These are phyloP conservation scores for Melanotaenia boesemani DNA, from an alignment of 2,797 vertebrate genomes.

Conservation along the genomic window DNA sequence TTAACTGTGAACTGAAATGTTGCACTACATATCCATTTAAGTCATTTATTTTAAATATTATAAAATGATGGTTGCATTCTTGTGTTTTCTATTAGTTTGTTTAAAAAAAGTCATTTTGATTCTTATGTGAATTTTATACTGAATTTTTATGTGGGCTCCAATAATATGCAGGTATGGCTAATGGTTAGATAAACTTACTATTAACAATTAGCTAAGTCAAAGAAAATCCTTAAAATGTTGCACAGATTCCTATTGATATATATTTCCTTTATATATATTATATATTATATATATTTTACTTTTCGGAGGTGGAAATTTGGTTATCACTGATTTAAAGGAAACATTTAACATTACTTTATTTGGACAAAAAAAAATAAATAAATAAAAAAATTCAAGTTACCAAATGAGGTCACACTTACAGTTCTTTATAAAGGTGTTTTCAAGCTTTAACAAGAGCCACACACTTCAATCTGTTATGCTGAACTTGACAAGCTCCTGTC, in stretches of 20 bases:
- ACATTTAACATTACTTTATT: neutral
- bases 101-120: neutral
- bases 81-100: neutral
- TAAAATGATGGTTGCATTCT: neutral
- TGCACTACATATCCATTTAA: neutral
- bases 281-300: neutral
- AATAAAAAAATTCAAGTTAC: neutral
- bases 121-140: no score
- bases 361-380: neutral
- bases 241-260: neutral
- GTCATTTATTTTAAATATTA: neutral
- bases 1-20: constrained; percentile 21
- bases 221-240: neutral
- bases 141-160: neutral
- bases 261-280: no score
- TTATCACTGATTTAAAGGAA: neutral
- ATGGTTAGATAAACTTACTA: neutral
- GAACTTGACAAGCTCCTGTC: constrained; percentile 5
- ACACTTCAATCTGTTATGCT: neutral
- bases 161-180: neutral
- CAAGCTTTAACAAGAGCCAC: neutral
- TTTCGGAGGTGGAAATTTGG: neutral
- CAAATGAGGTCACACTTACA: neutral
- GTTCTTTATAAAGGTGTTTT: neutral
- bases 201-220: neutral